These are phyloP conservation scores for Cotesia vestalis DNA, from an alignment of 1,140 invertebrate genomes.

Conservation along the genomic window DNA sequence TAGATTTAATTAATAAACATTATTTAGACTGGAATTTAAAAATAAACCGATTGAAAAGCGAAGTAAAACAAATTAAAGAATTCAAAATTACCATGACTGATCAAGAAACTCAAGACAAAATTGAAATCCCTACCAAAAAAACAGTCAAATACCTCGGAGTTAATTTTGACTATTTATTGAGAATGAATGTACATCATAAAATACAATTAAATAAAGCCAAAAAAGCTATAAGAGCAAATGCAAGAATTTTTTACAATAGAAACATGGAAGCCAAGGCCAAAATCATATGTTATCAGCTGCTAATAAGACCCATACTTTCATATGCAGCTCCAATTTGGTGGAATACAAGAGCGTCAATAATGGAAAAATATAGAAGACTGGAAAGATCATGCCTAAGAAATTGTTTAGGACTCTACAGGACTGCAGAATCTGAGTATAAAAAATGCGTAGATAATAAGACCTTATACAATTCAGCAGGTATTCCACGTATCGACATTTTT, in stretches of 20 bases:
- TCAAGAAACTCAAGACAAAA: not conserved
- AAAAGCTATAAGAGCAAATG: conserved; percentile 16
- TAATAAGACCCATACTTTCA: not conserved
- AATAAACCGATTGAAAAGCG: conserved; percentile 4
- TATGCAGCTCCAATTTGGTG: conserved; percentile 7
- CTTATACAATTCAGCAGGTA: too few species aligned
- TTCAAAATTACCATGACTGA: conserved; percentile 5
- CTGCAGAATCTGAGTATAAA: too few species aligned
- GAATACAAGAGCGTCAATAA: too few species aligned
- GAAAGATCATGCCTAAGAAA: too few species aligned
- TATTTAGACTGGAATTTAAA: conserved; percentile 23
- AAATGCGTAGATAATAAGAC: too few species aligned
- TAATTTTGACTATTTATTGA: not conserved
- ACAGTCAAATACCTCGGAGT: conserved; percentile 28
- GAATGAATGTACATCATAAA: conserved; percentile 28
- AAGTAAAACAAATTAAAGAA: not conserved
- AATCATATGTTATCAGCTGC: not conserved
- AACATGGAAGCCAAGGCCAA: not conserved
- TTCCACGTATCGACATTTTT: too few species aligned
- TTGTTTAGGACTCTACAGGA: too few species aligned
- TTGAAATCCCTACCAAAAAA: conserved; percentile 18
- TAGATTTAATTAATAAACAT: conserved; percentile 14
- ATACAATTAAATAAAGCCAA: conserved; percentile 27
- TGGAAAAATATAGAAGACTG: too few species aligned
- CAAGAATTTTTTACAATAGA: conserved; percentile 25